These are phyloP conservation scores for Myrmecobius fasciatus DNA, from an alignment of 2,113 vertebrate species.

Conservation along the genomic window DNA sequence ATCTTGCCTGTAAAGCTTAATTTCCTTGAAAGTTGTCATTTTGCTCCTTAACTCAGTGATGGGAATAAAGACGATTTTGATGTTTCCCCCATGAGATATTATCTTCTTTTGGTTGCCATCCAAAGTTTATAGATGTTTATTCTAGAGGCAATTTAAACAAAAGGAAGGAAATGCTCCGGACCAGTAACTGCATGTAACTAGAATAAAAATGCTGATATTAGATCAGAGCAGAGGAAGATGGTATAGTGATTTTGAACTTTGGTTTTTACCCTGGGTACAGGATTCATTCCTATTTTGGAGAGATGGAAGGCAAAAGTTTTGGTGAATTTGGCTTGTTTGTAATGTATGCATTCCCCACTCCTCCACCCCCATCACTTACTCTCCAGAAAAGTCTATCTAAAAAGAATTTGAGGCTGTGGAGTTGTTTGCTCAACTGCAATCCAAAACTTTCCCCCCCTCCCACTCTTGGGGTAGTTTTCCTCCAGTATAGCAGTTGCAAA, in stretches of 20 bases:
- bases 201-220: constrained; percentile 71
- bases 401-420: constrained; percentile 20
- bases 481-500: not conserved
- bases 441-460: not conserved
- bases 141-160: constrained; percentile 80
- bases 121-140: constrained; percentile 77
- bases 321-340: not conserved
- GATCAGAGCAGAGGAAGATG: constrained; percentile 70
- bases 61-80: constrained; percentile 74
- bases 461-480: not conserved
- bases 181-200: constrained; percentile 69
- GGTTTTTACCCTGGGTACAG: constrained; percentile 27
- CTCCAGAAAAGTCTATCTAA: not conserved
- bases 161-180: constrained; percentile 76
- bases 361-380: not conserved
- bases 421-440: not conserved
- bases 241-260: constrained; percentile 57
- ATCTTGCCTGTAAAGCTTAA: not conserved
- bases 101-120: constrained; percentile 78
- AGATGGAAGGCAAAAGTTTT: constrained; percentile 55
- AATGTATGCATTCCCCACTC: not conserved
- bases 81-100: constrained; percentile 71
- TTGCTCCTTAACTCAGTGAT: constrained; percentile 70
- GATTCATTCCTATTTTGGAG: constrained; percentile 30
- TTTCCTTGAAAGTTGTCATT: constrained; percentile 67